phyloP scores from a whole-genome alignment of 2,797 vertebrate species.

The Lepus townsendii region DNA sequence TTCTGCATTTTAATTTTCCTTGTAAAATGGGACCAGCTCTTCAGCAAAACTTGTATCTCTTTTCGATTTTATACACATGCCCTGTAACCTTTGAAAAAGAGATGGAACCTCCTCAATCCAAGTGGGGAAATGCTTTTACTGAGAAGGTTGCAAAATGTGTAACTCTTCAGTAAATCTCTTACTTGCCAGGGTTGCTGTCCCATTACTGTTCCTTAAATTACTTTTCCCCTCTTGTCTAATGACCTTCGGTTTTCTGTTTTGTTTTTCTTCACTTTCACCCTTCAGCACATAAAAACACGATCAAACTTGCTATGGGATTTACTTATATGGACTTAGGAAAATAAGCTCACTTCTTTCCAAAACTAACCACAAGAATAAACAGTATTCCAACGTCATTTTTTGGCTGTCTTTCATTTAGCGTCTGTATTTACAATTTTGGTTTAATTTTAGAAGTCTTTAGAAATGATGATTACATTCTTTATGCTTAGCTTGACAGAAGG shows the following conservation, averaged over 20 bases:
- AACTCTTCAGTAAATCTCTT: not conserved
- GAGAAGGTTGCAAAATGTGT: not conserved
- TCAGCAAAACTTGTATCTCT: not conserved
- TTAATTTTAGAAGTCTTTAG: conserved; percentile 74
- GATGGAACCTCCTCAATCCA: fast-evolving
- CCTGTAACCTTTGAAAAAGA: not conserved
- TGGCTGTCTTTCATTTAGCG: conserved; percentile 66
- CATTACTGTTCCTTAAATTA: too few species aligned
- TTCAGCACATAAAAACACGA: not conserved
- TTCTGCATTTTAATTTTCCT: not conserved
- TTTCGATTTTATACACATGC: not conserved
- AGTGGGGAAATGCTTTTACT: not conserved
- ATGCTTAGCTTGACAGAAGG: conserved; percentile 77
- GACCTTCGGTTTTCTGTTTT: not conserved
- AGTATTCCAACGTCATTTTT: not conserved
- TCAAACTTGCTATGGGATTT: not conserved
- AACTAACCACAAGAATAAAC: not conserved
- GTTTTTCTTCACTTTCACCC: too few species aligned
- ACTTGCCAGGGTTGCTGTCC: not conserved
- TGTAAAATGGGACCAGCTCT: not conserved
- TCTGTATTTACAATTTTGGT: conserved; percentile 73
- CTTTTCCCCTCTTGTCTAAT: not conserved
- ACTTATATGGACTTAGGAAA: not conserved
- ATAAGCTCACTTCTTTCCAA: not conserved
- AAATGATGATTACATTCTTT: conserved; percentile 77